These are phyloP conservation scores for Leptarthrus brevirostris DNA, from an alignment of 2,888 invertebrate species.

Conservation along the genomic window DNA sequence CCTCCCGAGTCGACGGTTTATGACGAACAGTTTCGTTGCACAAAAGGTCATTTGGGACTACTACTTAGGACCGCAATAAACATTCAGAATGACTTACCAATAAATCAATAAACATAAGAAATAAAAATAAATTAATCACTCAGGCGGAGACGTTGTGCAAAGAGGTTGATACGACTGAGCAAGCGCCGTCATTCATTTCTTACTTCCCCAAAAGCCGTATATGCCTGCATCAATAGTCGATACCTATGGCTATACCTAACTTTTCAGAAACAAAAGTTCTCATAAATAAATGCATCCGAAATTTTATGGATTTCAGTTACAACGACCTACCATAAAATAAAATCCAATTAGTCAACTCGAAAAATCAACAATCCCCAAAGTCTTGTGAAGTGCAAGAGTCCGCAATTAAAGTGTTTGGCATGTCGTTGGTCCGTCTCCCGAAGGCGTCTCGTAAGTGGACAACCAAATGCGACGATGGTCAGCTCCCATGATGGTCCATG, in stretches of 20 bases:
- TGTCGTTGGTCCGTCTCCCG: conserved; percentile 40
- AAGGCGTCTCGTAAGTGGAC: conserved; percentile 48
- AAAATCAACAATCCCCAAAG: conserved; percentile 52
- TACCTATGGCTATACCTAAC: conserved; percentile 46
- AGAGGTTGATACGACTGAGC: conserved; percentile 50
- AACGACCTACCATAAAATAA: conserved; percentile 56
- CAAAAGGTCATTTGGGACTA: conserved; percentile 53
- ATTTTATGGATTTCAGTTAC: conserved; percentile 55
- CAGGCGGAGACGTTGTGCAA: conserved; percentile 51
- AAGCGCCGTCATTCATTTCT: conserved; percentile 52
- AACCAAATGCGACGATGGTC: background rate
- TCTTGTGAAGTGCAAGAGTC: conserved; percentile 48
- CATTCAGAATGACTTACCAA: conserved; percentile 57
- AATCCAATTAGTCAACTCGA: conserved; percentile 58
- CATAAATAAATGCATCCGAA: conserved; percentile 52
- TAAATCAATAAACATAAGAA: conserved; percentile 66
- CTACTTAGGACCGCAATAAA: conserved; percentile 57
- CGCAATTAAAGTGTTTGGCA: conserved; percentile 33
- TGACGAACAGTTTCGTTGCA: conserved; percentile 41
- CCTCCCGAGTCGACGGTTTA: conserved; percentile 43
- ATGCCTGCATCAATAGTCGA: conserved; percentile 30
- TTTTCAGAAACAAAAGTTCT: conserved; percentile 47
- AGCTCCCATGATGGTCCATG: background rate
- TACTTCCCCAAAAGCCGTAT: conserved; percentile 16
- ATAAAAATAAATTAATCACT: conserved; percentile 67